Base-by-base conservation (phyloP, 1,140 invertebrate genomes). In the Drosophila jambulina region DNA sequence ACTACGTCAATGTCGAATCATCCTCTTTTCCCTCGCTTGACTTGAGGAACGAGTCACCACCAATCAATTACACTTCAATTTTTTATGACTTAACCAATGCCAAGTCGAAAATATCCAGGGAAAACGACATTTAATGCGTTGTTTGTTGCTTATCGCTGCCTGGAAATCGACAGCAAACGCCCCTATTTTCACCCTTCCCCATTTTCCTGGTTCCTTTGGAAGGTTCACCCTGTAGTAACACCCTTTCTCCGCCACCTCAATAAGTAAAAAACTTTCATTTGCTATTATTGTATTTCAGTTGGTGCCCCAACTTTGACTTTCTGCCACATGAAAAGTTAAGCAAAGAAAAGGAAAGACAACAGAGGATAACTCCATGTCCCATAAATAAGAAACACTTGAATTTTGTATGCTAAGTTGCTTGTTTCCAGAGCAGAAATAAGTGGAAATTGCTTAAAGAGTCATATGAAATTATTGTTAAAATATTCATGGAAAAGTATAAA, bases 21-120 rank as follows among this genome's bases (percentile, higher is more conserved):
- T 45, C 21, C 17, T 21, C 27, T 40, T 12, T 23, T 19, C 17
- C 12, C 10, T 19, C 15, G 40, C 19, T 36, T 21, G 21, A 13
- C 34, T 15, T 13, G 34, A 5, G 34, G 34, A 13, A 45, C 45
- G 19, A 23, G 17, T 38, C 48, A 67, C 78, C 80, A 88, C 82
- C 86, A 90, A 90, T 90, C 85, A 90, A 90, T 90, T 90, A 90
- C 84, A 76, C 76, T 90, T 91, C 80, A 85, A 82, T 90, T 90
- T 78, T 82, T 85, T 74, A 91, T 77, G 78, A 85, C 82, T 85
- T 70, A 65, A 58, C 69, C 72, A 60, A 74, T 71, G 61, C 77
- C 56, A 53, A n/a, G 40, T 32, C 65, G 59, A 58, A 71, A 74
- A 77, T 77, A 67, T 59, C 43, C 57, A n/a, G 27, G 10, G 46